Evolutionary conservation across 37 sponge, comb jelly and placozoan species (phyloP).

Genomic region (Chondrosia reniformis): DNA sequence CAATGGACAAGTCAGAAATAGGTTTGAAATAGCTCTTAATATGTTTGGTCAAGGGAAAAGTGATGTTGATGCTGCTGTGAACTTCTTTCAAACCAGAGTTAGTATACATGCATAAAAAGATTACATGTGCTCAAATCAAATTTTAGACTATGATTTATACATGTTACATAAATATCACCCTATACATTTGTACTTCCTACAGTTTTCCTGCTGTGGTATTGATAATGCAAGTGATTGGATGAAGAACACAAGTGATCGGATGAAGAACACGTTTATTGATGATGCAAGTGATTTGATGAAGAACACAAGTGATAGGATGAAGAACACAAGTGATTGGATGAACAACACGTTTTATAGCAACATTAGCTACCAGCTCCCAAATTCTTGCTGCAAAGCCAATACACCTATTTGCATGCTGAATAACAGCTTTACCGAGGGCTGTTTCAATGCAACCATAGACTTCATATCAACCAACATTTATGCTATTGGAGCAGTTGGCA

Average conservation of each 20-base stretch:
- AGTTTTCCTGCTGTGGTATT: neutral
- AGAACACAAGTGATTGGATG: neutral
- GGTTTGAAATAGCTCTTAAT: neutral
- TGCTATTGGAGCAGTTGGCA: neutral
- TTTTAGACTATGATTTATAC: too few relatives aligned
- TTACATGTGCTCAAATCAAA: too few relatives aligned
- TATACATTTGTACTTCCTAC: neutral
- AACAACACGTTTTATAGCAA: too few relatives aligned
- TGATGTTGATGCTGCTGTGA: too few relatives aligned
- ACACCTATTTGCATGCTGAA: neutral
- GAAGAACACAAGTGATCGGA: neutral
- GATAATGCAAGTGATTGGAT: neutral
- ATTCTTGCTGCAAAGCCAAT: neutral
- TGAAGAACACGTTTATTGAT: too few relatives aligned
- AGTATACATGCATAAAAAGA: too few relatives aligned
- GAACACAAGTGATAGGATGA: neutral
- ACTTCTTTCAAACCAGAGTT: too few relatives aligned
- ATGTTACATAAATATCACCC: neutral
- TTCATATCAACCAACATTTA: neutral
- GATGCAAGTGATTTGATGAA: too few relatives aligned
- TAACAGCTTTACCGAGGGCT: neutral
- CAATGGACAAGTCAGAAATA: neutral
- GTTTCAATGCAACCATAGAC: neutral
- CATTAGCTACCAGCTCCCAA: neutral
- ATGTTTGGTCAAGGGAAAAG: too few relatives aligned